These are phyloP conservation scores for Umimayanthus chanpuru DNA, from an alignment of 92 coral and sea anemone species.

Conservation along the genomic window DNA sequence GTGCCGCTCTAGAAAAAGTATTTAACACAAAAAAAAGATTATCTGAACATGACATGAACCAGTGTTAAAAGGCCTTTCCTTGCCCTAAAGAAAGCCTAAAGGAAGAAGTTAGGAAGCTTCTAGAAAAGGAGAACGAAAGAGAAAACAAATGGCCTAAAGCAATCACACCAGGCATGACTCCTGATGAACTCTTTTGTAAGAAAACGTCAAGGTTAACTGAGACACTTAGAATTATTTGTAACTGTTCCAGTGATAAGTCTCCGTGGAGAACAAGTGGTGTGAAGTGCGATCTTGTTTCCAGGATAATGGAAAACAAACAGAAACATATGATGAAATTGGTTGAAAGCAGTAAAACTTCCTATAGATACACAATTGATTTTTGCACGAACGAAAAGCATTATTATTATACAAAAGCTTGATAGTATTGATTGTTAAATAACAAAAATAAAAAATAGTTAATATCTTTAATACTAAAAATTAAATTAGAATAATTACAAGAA, in stretches of 20 bases:
- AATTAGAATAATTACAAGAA: too few relatives aligned
- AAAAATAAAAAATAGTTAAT: too few relatives aligned
- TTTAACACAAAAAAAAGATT: too few relatives aligned
- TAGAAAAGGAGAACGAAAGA: conserved; percentile 46
- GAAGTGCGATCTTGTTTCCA: conserved; percentile 54
- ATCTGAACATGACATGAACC: too few relatives aligned
- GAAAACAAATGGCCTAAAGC: conserved; percentile 29
- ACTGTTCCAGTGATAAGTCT: conserved; percentile 41
- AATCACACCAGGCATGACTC: conserved; percentile 31
- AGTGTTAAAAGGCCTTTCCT: conserved; percentile 22
- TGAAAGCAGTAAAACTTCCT: too few relatives aligned
- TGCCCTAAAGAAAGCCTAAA: conserved; percentile 50
- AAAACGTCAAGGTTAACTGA: conserved; percentile 40
- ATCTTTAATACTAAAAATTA: too few relatives aligned
- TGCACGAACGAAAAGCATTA: too few relatives aligned
- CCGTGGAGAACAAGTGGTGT: conserved; percentile 55
- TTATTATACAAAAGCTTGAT: too few relatives aligned
- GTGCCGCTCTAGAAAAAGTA: too few relatives aligned
- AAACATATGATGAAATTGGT: too few relatives aligned
- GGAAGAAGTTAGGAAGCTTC: conserved; percentile 43
- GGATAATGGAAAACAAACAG: conserved; percentile 59
- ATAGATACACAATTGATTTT: too few relatives aligned
- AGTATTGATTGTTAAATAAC: too few relatives aligned
- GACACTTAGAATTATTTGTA: conserved; percentile 50
- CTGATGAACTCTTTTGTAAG: conserved; percentile 56